Evolutionary conservation across 2,888 invertebrate genomes (phyloP).

Genomic region (Thera britannica): DNA sequence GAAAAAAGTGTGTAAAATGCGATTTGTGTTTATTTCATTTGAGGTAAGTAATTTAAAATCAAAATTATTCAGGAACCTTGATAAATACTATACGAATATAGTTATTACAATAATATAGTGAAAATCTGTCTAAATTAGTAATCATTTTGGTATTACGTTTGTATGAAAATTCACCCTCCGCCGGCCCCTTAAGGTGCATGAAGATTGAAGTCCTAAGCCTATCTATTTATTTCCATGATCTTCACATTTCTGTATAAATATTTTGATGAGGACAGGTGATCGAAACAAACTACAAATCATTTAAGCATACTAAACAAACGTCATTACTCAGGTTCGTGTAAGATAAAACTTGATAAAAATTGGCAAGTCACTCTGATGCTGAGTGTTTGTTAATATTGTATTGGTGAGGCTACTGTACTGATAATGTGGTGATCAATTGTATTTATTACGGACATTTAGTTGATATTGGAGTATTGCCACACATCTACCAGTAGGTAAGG

Average conservation of each 20-base stretch:
- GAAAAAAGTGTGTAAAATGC: too few relatives aligned
- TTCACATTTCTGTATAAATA: not conserved
- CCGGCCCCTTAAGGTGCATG: too few relatives aligned
- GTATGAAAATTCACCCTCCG: too few relatives aligned
- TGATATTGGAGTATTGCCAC: slow-evolving; percentile 2
- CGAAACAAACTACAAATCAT: not conserved
- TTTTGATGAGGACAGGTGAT: not conserved
- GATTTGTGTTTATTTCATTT: too few relatives aligned
- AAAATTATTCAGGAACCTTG: too few relatives aligned
- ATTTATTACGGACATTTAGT: slow-evolving; percentile 1
- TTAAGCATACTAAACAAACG: not conserved
- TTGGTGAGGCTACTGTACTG: not conserved
- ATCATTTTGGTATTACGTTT: too few relatives aligned
- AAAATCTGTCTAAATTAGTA: too few relatives aligned
- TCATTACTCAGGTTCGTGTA: not conserved
- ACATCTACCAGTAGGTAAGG: not conserved
- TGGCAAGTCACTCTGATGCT: slow-evolving; percentile 4
- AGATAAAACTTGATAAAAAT: slow-evolving; percentile 1
- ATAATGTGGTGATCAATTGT: not conserved
- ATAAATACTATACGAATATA: too few relatives aligned
- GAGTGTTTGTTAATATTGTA: not conserved
- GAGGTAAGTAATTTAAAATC: too few relatives aligned
- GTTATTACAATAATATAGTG: too few relatives aligned
- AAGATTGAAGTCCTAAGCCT: too few relatives aligned
- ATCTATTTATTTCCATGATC: not conserved